Evolutionary conservation across 1,140 invertebrate species (phyloP), one percentile per base, ranked within the genome.

Genomic region (Diorhabda sublineata): DNA sequence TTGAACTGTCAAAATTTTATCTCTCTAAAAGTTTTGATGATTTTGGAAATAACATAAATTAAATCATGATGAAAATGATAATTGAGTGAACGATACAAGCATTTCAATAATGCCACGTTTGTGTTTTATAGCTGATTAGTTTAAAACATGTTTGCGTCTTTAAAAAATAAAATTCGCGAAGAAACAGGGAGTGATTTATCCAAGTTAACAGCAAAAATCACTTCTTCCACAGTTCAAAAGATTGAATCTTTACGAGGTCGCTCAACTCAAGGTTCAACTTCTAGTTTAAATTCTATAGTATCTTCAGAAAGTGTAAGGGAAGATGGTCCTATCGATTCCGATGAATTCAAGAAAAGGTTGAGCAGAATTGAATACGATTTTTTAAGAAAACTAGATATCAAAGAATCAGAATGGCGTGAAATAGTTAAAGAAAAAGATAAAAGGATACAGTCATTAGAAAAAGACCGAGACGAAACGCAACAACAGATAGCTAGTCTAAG

Each of bases 81-180:
- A 26, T 26, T 26, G 26, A 26, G 26, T 26, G 26, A 26, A 26
- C 26, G 26, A 26, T 26, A 26, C 26, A 26, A 26, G 26, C 26
- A 26, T 26, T 26, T 26, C 26, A 26, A 26, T 26, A 26, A 26
- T 26, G 26, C 26, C 26, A 26, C 26, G 26, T 26, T 26, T 26
- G 26, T 26, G 26, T 26, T 26, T 26, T 52, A 42, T 64, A 8
- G 11, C 7, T 47, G 26, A 26, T 26, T 26, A 26, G 26, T 26
- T 26, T 56, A 41, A 66, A 75, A 66, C 60, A 89, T 89, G 88
- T 89, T 89, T 76, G 83, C 87, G 8, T 87, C 85, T 70, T 77
- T 89, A 73, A 91, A 90, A 77, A 91, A 90, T 77, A 91, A 91
- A 81, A 90, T 91, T 74, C 85, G 86, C 67, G 89, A 91, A 77